Conservation (phyloP, 2,888 invertebrate genomes). For the Bombyx huttoni region DNA sequence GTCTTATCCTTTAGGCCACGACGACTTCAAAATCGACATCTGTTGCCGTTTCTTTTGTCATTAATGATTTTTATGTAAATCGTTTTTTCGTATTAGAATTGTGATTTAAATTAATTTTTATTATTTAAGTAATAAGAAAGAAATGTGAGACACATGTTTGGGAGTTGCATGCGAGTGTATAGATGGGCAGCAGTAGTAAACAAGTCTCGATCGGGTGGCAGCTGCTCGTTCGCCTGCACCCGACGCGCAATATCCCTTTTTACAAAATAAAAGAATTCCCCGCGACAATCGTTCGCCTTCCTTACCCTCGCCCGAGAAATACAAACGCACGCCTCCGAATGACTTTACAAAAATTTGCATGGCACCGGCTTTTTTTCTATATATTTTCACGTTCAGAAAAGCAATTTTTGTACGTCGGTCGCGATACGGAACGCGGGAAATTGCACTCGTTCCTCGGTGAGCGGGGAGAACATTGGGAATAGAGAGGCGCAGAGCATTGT, state of each 20-base stretch:
- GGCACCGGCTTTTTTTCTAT: conserved; percentile 49
- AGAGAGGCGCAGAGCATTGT: conserved; percentile 51
- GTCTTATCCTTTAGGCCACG: too few relatives aligned
- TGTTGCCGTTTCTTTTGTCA: too few relatives aligned
- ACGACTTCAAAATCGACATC: too few relatives aligned
- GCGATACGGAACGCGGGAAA: conserved; percentile 64
- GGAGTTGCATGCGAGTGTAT: conserved; percentile 40
- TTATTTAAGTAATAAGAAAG: not conserved
- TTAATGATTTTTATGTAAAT: too few relatives aligned
- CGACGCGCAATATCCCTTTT: conserved; percentile 70
- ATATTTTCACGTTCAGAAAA: conserved; percentile 64
- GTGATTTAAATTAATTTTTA: not conserved
- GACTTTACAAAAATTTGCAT: conserved; percentile 72
- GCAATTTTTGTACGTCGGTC: conserved; percentile 68
- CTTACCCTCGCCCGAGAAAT: conserved; percentile 64
- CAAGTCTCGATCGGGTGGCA: conserved; percentile 41
- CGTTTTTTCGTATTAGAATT: not conserved
- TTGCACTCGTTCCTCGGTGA: conserved; percentile 57
- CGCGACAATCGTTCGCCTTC: conserved; percentile 67
- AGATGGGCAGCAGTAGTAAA: conserved; percentile 49
- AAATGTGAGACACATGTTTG: conserved; percentile 8
- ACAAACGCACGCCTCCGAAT: conserved; percentile 69
- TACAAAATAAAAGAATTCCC: conserved; percentile 66
- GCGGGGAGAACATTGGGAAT: conserved; percentile 49
- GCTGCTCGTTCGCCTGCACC: conserved; percentile 52